These are phyloP conservation scores for Ctenomys sociabilis DNA, from an alignment of 2,113 vertebrate genomes.

Conservation along the genomic window DNA sequence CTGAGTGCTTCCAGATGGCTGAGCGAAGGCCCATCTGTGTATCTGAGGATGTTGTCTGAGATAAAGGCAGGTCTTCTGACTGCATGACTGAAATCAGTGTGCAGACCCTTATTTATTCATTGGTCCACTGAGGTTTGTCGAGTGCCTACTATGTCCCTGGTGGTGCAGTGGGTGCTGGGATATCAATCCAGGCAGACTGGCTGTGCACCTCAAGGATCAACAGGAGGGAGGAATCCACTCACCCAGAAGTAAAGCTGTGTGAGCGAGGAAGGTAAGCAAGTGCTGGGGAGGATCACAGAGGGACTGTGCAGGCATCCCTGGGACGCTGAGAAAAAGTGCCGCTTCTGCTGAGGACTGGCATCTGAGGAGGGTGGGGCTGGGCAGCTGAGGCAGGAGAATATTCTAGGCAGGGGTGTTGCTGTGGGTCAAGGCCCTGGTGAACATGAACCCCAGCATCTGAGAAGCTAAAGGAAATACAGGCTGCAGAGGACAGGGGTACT, in stretches of 20 bases:
- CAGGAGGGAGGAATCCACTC: background rate
- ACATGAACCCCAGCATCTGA: background rate
- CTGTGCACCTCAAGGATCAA: background rate
- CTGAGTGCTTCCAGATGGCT: background rate
- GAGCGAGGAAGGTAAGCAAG: background rate
- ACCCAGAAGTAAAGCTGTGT: background rate
- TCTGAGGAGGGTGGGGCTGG: background rate
- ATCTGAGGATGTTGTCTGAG: background rate
- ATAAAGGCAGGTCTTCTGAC: conserved; percentile 1
- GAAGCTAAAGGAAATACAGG: background rate
- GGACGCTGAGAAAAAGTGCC: background rate
- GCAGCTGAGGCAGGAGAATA: background rate
- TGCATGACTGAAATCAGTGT: background rate
- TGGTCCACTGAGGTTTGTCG: background rate
- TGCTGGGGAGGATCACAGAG: background rate
- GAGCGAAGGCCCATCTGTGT: background rate
- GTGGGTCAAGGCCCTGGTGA: background rate
- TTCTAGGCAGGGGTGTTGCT: background rate
- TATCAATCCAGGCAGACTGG: background rate
- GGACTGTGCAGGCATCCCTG: background rate
- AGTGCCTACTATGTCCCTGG: background rate
- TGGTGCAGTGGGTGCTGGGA: background rate
- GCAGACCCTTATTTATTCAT: background rate
- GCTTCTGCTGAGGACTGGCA: background rate
- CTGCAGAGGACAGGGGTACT: background rate